Percentiles rank a stretch among this genome's conserved stretches.
Conservation (phyloP, 1,140 invertebrate genomes). For the Dolichoris vasculosae region DNA sequence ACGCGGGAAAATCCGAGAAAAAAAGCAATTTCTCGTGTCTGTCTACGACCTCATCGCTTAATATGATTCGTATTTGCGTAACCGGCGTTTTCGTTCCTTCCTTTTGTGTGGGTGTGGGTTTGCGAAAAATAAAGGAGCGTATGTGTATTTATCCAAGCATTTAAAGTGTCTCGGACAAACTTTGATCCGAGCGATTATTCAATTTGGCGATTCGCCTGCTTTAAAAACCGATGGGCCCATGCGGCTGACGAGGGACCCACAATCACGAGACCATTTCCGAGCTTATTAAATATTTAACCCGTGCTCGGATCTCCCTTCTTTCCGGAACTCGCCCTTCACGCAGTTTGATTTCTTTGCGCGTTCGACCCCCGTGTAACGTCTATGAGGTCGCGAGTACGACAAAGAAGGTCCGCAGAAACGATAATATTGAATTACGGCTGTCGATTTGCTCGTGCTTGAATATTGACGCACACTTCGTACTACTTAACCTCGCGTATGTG, state of each 20-base stretch:
- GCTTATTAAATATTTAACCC: neutral
- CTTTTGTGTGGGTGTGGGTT: no score
- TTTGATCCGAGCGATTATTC: constrained; percentile 30
- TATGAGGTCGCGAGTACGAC: no score
- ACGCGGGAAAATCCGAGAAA: no score
- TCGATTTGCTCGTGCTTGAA: neutral
- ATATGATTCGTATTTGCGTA: neutral
- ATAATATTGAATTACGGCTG: neutral
- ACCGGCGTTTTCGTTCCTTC: neutral
- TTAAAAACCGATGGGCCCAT: neutral
- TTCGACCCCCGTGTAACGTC: no score
- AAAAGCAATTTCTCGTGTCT: neutral
- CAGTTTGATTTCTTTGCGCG: no score
- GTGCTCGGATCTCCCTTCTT: no score
- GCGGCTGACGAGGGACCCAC: no score
- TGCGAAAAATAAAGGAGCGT: neutral
- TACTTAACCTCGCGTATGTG: no score
- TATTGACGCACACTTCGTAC: no score
- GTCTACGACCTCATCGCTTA: neutral
- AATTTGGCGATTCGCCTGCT: neutral
- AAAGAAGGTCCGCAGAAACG: no score
- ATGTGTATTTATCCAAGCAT: constrained; percentile 33
- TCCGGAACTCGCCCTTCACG: no score
- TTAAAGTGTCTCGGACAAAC: neutral
- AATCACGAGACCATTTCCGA: no score